Percentiles rank a stretch among this genome's conserved stretches.
These are phyloP conservation scores for Drosophila orena DNA, from an alignment of 1,140 invertebrate species.

Conservation along the genomic window DNA sequence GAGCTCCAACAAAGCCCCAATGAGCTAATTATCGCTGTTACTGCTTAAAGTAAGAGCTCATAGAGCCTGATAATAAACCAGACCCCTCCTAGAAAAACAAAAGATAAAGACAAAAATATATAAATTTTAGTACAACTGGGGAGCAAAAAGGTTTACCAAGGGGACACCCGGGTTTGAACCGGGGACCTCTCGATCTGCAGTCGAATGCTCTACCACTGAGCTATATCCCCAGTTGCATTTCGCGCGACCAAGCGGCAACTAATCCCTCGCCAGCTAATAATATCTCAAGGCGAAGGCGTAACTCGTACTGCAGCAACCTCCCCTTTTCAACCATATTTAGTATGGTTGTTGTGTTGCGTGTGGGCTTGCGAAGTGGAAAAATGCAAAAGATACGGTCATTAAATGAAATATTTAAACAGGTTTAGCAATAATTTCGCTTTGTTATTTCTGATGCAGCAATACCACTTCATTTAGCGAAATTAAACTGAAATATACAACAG, in stretches of 20 bases:
- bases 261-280: slow-evolving; percentile 23
- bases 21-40: background rate
- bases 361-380: slow-evolving; percentile 65
- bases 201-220: slow-evolving; percentile 97
- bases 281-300: slow-evolving; percentile 2
- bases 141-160: slow-evolving; percentile 30
- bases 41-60: too few species aligned
- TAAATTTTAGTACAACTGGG: background rate
- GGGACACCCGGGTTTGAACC: slow-evolving; percentile 91
- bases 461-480: slow-evolving; percentile 57
- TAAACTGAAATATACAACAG: slow-evolving; percentile 15
- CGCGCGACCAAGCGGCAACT: slow-evolving; percentile 21
- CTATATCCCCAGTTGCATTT: slow-evolving; percentile 62
- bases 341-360: slow-evolving; percentile 12
- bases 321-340: background rate
- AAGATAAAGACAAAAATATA: slow-evolving; percentile 7
- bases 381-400: slow-evolving; percentile 48
- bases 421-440: slow-evolving; percentile 69
- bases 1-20: slow-evolving; percentile 16
- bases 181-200: slow-evolving; percentile 97
- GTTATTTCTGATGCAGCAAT: slow-evolving; percentile 61
- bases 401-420: slow-evolving; percentile 70
- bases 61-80: background rate
- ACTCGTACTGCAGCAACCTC: background rate
- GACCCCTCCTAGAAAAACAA: background rate